Base-by-base conservation (phyloP, 2,888 invertebrate species). In the Leucoptera coffeella region DNA sequence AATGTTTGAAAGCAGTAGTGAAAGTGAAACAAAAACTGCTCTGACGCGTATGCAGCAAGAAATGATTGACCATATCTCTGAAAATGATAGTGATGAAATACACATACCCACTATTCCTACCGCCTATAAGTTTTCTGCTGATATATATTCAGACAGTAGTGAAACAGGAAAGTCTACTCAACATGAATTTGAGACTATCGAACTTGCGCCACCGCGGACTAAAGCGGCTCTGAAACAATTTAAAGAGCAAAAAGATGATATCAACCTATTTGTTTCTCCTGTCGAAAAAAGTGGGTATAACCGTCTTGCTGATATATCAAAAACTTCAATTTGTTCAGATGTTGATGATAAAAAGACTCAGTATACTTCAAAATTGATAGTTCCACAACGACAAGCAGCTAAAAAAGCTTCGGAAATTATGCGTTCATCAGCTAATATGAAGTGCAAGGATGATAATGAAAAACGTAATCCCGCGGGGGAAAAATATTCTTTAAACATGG, bases 341-440 rank as follows among this genome's bases (percentile, higher is more conserved):
- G n/a, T n/a, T n/a, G 75, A 74, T 38, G 74, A 76, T 30, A 64
- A 77, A 39, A 80, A 85, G n/a, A 80, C 86, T 2, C n/a, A n/a
- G n/a, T n/a, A n/a, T n/a, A n/a, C n/a, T n/a, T n/a, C n/a, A n/a
- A 86, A 89, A 56, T 69, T 90, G 27, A 89, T 91, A 35, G 91
- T 91, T 22, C 91, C 91, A 2, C 91, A 91, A 48, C 71, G 91
- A 27, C 87, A 90, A 57, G 91, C 91, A 14, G 91, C 91, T 14
- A 91, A 90, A 50, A 91, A 90, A 47, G 91, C 91, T 1, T 85
- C 87, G 2, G 90, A 91, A 54, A 90, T 86, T 45, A 82, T 91
- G 77, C 82, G 78, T 32, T 79, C 78, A 12, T 82, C 77, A 24
- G 81, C 75, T 37, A 61, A 57, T 4, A 65, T 62, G 32, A 56